phyloP scores from a whole-genome alignment of 2,113 vertebrate genomes.

The Osmerus mordax region DNA sequence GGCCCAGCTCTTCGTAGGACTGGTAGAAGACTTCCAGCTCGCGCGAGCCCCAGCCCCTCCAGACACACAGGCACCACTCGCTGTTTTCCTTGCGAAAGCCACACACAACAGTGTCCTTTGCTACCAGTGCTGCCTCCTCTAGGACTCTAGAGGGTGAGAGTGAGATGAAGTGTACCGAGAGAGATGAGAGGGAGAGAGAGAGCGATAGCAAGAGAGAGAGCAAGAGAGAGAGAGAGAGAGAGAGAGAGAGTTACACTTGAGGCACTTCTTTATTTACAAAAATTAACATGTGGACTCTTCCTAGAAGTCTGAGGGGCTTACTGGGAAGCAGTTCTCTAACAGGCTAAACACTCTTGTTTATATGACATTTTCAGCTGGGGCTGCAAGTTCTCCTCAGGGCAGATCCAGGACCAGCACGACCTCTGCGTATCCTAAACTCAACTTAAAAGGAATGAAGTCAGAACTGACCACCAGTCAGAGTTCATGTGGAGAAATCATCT shows the following conservation, averaged over 20 bases:
- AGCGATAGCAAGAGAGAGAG: slow-evolving; percentile 1
- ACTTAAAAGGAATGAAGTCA: background rate
- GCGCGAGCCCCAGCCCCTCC: slow-evolving; percentile 86
- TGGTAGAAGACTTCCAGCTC: slow-evolving; percentile 93
- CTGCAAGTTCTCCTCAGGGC: background rate
- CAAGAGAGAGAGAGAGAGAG: background rate
- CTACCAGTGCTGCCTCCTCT: slow-evolving; percentile 80
- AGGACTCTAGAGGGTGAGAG: slow-evolving; percentile 68
- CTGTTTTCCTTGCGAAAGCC: slow-evolving; percentile 77
- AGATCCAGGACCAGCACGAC: slow-evolving; percentile 14
- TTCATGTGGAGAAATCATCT: background rate
- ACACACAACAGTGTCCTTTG: slow-evolving; percentile 88
- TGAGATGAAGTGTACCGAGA: background rate
- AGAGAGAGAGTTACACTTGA: too few relatives aligned
- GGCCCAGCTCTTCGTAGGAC: slow-evolving; percentile 85
- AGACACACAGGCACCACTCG: slow-evolving; percentile 89
- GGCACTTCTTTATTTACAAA: slow-evolving; percentile 17
- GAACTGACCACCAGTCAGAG: background rate
- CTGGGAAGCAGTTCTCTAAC: slow-evolving; percentile 37
- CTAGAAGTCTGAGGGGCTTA: slow-evolving; percentile 48
- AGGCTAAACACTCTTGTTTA: slow-evolving; percentile 21
- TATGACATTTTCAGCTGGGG: slow-evolving; percentile 11
- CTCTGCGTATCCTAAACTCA: background rate
- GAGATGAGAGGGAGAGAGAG: background rate
- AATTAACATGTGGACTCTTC: slow-evolving; percentile 43